Conservation (phyloP, 2,113 vertebrate species). For the Thoracochromis brauschi region DNA sequence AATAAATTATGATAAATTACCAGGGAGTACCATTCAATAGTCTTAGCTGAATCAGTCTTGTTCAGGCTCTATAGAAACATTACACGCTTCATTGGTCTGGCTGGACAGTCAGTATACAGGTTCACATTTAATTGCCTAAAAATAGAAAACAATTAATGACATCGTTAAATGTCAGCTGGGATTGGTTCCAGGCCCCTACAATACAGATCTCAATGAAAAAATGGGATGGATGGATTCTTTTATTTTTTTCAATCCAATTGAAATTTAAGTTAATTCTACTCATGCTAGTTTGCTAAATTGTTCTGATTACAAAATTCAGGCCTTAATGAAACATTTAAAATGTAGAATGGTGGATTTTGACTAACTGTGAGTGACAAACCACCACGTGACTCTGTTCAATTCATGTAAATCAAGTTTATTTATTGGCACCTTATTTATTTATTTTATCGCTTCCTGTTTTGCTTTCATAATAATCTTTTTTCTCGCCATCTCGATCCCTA, state of each 20-base stretch:
- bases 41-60: background rate
- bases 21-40: background rate
- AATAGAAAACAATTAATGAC: background rate
- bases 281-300: conserved; percentile 6
- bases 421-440: background rate
- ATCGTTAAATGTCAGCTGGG: background rate
- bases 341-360: background rate
- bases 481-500: background rate
- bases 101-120: background rate
- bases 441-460: background rate
- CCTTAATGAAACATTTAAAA: background rate
- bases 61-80: background rate
- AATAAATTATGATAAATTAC: background rate
- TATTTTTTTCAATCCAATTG: conserved; percentile 1
- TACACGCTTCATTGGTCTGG: background rate
- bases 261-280: background rate
- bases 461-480: background rate
- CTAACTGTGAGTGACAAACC: background rate
- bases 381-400: background rate
- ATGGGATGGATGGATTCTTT: background rate
- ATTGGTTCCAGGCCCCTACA: background rate
- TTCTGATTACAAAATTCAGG: background rate
- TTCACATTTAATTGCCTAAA: background rate
- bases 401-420: conserved; percentile 29
- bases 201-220: background rate